Percentiles rank a stretch among this genome's conserved stretches.
These are phyloP conservation scores for Alloscopus bannaensis DNA, from an alignment of 2,888 invertebrate genomes.

Conservation along the genomic window DNA sequence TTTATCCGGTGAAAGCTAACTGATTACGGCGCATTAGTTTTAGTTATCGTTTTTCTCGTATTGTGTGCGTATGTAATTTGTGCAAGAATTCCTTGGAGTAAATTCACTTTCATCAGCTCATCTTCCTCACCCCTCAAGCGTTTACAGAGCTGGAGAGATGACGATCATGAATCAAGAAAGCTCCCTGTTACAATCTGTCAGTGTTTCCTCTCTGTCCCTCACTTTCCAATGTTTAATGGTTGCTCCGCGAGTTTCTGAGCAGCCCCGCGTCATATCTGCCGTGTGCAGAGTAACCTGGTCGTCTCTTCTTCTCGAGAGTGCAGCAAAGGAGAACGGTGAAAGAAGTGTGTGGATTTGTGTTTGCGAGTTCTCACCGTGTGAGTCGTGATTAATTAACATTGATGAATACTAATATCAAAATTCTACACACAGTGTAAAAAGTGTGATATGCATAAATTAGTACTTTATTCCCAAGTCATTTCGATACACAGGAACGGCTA, in stretches of 20 bases:
- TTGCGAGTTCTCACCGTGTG: not conserved
- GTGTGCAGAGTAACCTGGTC: too few species aligned
- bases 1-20: conserved; percentile 23
- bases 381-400: conserved; percentile 45
- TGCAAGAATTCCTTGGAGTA: conserved; percentile 50
- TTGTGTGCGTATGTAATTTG: conserved; percentile 14
- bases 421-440: not conserved
- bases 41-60: conserved; percentile 19
- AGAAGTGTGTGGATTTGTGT: not conserved
- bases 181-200: not conserved
- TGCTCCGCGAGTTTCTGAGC: not conserved
- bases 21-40: conserved; percentile 30
- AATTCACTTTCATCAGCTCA: conserved; percentile 36
- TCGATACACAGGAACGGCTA: conserved; percentile 39
- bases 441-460: conserved; percentile 62
- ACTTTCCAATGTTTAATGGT: not conserved
- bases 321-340: not conserved
- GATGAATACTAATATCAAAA: conserved; percentile 19
- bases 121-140: conserved; percentile 21
- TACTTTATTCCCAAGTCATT: conserved; percentile 59
- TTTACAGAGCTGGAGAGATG: not conserved
- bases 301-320: not conserved
- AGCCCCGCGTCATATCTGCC: not conserved
- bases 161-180: conserved; percentile 17
- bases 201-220: conserved; percentile 21